phyloP scores from a whole-genome alignment of 2,797 vertebrate species.

The Cercopithecus petaurista region DNA sequence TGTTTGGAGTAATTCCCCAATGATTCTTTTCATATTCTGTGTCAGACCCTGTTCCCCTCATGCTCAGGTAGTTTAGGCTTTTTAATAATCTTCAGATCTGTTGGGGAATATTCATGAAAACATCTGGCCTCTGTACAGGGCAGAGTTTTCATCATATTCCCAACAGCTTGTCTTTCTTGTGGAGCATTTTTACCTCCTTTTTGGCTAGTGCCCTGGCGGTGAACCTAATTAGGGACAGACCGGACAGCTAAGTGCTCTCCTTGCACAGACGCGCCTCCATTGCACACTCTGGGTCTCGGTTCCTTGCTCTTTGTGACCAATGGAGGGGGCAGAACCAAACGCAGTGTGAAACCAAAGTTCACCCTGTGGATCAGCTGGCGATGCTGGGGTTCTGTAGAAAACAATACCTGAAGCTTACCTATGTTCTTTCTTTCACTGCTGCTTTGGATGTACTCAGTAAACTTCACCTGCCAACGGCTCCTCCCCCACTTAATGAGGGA shows the following conservation, averaged over 20 bases:
- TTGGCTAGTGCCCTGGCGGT: constrained; percentile 67
- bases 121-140: background rate
- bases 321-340: constrained; percentile 79
- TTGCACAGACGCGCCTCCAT: constrained; percentile 50
- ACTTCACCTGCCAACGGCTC: constrained; percentile 99
- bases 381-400: constrained; percentile 82
- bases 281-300: constrained; percentile 40
- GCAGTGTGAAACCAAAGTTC: constrained; percentile 82
- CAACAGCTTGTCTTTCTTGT: constrained; percentile 54
- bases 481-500: constrained; percentile 99
- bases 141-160: constrained; percentile 67
- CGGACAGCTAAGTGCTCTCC: constrained; percentile 19
- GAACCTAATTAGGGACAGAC: constrained; percentile 49
- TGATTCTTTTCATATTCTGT: background rate
- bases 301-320: constrained; percentile 71
- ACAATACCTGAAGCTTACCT: constrained; percentile 88
- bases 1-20: background rate
- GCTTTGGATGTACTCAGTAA: constrained; percentile 98
- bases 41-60: constrained; percentile 19
- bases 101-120: constrained; percentile 65
- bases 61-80: constrained; percentile 54
- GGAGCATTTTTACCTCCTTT: background rate
- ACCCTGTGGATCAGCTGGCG: constrained; percentile 82
- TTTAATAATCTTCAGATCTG: constrained; percentile 44
- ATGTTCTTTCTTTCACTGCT: constrained; percentile 96